A percentile compares a stretch with the other conserved stretches of the same genome.
Conservation (phyloP, 2,113 vertebrate genomes). For the Cephalopholis sonnerati region DNA sequence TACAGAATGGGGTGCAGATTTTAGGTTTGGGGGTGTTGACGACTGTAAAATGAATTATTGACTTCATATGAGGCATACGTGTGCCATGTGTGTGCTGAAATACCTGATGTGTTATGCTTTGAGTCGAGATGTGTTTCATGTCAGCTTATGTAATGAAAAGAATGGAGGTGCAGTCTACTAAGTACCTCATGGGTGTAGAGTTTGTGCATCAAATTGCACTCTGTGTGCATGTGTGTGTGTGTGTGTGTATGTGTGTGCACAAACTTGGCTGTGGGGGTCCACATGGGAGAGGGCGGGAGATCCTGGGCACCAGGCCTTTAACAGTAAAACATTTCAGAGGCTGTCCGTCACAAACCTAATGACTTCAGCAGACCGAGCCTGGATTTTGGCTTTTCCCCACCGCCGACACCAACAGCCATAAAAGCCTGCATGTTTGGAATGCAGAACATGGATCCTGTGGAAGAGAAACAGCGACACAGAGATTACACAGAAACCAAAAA, state of each 20-base stretch:
- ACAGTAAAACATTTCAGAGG: slow-evolving; percentile 80
- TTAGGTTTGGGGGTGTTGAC: slow-evolving; percentile 42
- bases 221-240: slow-evolving; percentile 19
- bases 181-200: slow-evolving; percentile 1
- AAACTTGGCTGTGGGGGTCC: slow-evolving; percentile 57
- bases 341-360: slow-evolving; percentile 79
- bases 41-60: slow-evolving; percentile 61
- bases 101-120: slow-evolving; percentile 51
- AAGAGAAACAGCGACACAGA: slow-evolving; percentile 51
- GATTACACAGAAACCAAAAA: slow-evolving; percentile 55
- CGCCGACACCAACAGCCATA: slow-evolving; percentile 69
- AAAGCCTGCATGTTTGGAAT: slow-evolving; percentile 77
- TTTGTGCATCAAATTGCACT: slow-evolving; percentile 25
- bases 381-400: slow-evolving; percentile 72
- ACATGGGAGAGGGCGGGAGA: slow-evolving; percentile 67
- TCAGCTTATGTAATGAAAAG: slow-evolving; percentile 18
- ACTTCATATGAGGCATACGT: slow-evolving; percentile 59
- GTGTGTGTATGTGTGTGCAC: slow-evolving; percentile 27
- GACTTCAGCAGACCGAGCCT: slow-evolving; percentile 80
- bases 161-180: slow-evolving; percentile 20
- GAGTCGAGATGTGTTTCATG: slow-evolving; percentile 29
- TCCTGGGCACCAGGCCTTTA: slow-evolving; percentile 70
- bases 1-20: slow-evolving; percentile 19
- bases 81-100: slow-evolving; percentile 59
- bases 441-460: slow-evolving; percentile 65